Base-by-base conservation (phyloP, 1,140 invertebrate genomes). In the Chymomyza costata region DNA sequence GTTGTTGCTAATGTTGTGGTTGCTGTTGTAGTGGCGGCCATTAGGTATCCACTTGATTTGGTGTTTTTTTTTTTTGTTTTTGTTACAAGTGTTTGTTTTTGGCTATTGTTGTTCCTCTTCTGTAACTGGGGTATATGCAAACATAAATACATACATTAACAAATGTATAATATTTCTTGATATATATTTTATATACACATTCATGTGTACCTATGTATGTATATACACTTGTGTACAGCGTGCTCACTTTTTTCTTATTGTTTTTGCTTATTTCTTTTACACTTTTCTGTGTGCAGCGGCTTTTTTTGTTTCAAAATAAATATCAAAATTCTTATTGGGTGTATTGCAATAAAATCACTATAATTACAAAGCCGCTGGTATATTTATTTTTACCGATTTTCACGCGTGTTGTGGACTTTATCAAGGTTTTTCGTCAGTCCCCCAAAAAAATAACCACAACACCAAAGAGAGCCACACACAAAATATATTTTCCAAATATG, bases 1-100 rank as follows among this genome's bases (percentile, higher is more conserved):
- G 68, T 71, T 38, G 61, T 66, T 58, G 54, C 35, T 46, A 18
- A 6, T 68, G 73, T 80, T 15, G 71, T 80, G 67, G 71, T 76
- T 64, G 60, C 57, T 63, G 71, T 80, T 60, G 74, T 78, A 55
- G 71, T 78, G 68, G 73, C 74, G 56, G 73, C 73, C 73, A 80
- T 80, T 80, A 70, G 70, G 48, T 59, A 65, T 66, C 66, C 73
- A 71, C 73, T 34, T 5, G 5, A 34, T 11, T 3, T 34, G 7
- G 3, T 34, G 7, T 6, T 34, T 34, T 3, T 34, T 34, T 6
- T 34, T 34, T 6, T 11, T 34, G 31, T 34, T 34, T 34, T 34
- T 34, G 31, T 34, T 34, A 11, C 13, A n/a, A 11, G 7, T 34
- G 7, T 5, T 34, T 5, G 31, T 34, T 34, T 34, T 34, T 34